Evolutionary conservation across 1,140 invertebrate genomes (phyloP), one percentile per base, ranked within the genome.

Genomic region (Colletes latitarsis): DNA sequence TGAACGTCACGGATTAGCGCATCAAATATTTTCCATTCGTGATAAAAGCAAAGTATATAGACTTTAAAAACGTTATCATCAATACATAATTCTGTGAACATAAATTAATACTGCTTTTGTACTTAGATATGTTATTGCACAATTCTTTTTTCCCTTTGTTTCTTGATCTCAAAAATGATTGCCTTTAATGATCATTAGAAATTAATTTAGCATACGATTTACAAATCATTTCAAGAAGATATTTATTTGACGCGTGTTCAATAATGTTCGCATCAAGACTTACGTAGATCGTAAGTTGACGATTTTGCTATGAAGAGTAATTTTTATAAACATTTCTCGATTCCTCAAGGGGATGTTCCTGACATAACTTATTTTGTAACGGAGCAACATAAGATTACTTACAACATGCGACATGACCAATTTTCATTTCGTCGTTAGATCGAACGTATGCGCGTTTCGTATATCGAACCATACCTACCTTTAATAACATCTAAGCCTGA

Each of bases 141-240:
- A 83, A 83, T 57, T 76, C 30, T 30, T 74, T 83, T 74, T n/a
- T 71, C 46, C 64, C 55, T 15, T 49, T 60, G 4, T 83, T 73
- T 67, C 19, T 46, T 81, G 79, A 88, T 88, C 73, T 88, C 79
- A 53, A 82, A 82, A 86, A 64, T 77, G 21, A 19, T 55, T 15
- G 43, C 69, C 63, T 80, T 67, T 74, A 73, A 64, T 62, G 43
- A 63, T 83, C 8, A 6, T 41, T 77, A 57, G 46, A 21, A 19
- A n/a, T 70, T 72, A 46, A 76, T 81, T 79, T 79, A 66, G 49
- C 19, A n/a, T 21, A 66, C 60, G 21, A 74, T 43, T 74, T 75
- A 63, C 46, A 58, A 43, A 62, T 43, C 14, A n/a, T 19, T 49
- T 67, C n/a, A 5, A 77, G 43, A 49, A 49, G 53, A 66, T 77